These are phyloP conservation scores for Melolontha melolontha DNA, from an alignment of 2,888 invertebrate species.

Conservation along the genomic window DNA sequence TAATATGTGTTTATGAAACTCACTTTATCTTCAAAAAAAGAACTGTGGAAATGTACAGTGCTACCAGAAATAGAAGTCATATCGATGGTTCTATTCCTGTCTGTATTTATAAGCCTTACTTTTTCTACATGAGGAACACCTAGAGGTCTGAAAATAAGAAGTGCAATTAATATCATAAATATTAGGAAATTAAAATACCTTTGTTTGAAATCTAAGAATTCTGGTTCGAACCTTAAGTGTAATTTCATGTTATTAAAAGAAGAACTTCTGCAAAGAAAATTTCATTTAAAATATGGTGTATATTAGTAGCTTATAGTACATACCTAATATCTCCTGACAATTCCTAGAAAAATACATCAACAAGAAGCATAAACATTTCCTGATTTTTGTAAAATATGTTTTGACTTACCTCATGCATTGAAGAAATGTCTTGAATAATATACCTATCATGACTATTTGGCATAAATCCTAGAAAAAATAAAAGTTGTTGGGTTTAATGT, in stretches of 20 bases:
- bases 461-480: constrained; percentile 74
- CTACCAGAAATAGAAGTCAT: constrained; percentile 94
- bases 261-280: constrained; percentile 42
- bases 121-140: constrained; percentile 88
- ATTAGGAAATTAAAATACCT: constrained; percentile 63
- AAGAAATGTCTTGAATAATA: constrained; percentile 73
- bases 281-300: not conserved
- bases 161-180: not conserved
- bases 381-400: not conserved
- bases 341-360: constrained; percentile 57
- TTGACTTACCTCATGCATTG: constrained; percentile 68
- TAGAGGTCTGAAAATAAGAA: constrained; percentile 76
- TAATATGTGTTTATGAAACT: constrained; percentile 49
- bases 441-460: constrained; percentile 79
- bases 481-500: constrained; percentile 28
- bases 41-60: constrained; percentile 96
- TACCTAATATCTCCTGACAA: constrained; percentile 61
- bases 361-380: constrained; percentile 14
- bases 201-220: constrained; percentile 77
- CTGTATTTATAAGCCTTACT: constrained; percentile 89
- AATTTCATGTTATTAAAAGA: constrained; percentile 60
- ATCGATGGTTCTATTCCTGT: constrained; percentile 87
- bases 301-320: constrained; percentile 25
- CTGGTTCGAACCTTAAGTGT: constrained; percentile 74
- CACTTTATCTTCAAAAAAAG: constrained; percentile 96